Evolutionary conservation across 2,888 invertebrate genomes (phyloP).

Genomic region (Lamproptera curius): DNA sequence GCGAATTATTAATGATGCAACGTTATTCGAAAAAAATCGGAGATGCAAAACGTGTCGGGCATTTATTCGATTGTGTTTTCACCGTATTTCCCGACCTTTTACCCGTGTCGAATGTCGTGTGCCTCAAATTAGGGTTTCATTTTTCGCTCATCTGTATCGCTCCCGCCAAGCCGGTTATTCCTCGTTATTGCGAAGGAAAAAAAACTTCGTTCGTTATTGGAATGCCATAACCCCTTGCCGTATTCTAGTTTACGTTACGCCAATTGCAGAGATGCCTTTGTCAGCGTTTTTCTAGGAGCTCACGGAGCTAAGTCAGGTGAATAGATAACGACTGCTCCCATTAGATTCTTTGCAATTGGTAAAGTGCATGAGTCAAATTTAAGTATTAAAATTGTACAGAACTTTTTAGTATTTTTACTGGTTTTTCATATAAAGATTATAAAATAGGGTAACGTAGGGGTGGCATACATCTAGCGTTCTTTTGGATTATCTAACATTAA

Average conservation of each 20-base stretch:
- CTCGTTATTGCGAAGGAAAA: slow-evolving; percentile 11
- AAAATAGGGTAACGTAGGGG: no score
- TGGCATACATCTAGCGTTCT: no score
- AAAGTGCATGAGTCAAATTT: no score
- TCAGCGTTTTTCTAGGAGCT: slow-evolving; percentile 15
- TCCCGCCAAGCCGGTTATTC: slow-evolving; percentile 1
- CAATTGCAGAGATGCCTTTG: slow-evolving; percentile 21
- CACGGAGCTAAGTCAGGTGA: slow-evolving; percentile 21
- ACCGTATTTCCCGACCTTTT: slow-evolving; percentile 15
- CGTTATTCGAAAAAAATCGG: no score
- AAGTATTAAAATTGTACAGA: no score
- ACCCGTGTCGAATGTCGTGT: slow-evolving; percentile 12
- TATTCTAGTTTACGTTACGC: slow-evolving; percentile 20
- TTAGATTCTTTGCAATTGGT: slow-evolving; percentile 20
- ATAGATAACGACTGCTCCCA: slow-evolving; percentile 19
- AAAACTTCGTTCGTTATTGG: slow-evolving; percentile 18
- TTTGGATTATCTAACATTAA: no score
- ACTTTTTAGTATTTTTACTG: no score
- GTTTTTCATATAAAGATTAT: no score
- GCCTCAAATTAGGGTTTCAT: slow-evolving; percentile 15
- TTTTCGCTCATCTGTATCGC: slow-evolving; percentile 12
- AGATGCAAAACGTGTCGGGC: background rate
- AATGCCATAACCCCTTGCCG: slow-evolving; percentile 16
- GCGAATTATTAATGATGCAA: no score
- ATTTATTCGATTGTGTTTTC: slow-evolving; percentile 5